Evolutionary conservation across 2,113 vertebrate species (phyloP).

Genomic region (human): DNA sequence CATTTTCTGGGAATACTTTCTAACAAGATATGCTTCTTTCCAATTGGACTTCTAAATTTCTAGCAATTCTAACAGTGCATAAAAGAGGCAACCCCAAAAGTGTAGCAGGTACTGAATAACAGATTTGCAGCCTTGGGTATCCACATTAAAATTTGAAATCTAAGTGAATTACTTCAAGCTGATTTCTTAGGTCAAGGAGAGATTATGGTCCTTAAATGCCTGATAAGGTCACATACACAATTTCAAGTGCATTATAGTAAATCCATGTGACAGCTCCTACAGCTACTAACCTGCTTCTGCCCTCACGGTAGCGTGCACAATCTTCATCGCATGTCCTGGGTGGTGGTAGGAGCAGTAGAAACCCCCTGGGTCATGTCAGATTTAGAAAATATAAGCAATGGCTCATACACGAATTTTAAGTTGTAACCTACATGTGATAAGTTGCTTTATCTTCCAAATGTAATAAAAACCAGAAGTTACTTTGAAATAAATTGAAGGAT

Average conservation of each 20-base stretch:
- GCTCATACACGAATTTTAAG: background rate
- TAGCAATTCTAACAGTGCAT: background rate
- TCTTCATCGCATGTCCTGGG: background rate
- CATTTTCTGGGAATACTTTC: background rate
- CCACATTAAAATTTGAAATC: background rate
- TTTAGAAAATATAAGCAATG: slow-evolving; percentile 20
- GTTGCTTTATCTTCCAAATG: background rate
- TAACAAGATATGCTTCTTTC: background rate
- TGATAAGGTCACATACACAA: slow-evolving; percentile 5
- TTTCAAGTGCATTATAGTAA: background rate
- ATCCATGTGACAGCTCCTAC: background rate
- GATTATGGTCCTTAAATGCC: background rate
- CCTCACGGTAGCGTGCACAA: accelerated
- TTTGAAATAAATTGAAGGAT: background rate
- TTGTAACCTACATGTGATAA: background rate
- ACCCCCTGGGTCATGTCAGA: background rate
- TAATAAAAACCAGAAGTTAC: background rate
- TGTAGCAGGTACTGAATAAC: background rate
- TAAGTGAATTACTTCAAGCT: background rate
- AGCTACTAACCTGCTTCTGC: background rate
- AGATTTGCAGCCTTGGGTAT: background rate
- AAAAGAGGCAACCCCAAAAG: background rate
- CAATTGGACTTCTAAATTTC: background rate
- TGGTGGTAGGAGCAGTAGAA: background rate
- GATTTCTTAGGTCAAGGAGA: background rate